Evolutionary conservation across 2,113 vertebrate genomes (phyloP).

Genomic region (Psilopsiagon aurifrons): DNA sequence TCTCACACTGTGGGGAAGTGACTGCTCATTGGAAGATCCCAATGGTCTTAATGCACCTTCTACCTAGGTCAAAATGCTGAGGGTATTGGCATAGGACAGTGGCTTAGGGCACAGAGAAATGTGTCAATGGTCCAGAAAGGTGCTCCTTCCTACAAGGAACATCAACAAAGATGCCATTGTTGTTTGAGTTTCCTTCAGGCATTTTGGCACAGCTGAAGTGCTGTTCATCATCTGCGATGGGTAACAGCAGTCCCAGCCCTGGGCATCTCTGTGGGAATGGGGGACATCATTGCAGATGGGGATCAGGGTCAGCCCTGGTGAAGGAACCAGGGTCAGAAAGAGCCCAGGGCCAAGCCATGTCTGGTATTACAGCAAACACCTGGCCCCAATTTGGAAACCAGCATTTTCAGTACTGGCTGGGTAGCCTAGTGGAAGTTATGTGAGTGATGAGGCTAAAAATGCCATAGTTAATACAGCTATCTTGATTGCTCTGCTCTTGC

Average conservation of each 20-base stretch:
- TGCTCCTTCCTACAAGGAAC: neutral
- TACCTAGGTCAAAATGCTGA: neutral
- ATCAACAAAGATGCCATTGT: neutral
- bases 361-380: neutral
- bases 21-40: neutral
- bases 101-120: neutral
- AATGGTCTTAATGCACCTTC: neutral
- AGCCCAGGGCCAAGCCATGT: neutral
- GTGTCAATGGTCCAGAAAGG: neutral
- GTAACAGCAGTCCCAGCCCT: neutral
- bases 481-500: neutral
- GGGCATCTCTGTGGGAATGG: neutral
- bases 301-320: neutral
- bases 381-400: neutral
- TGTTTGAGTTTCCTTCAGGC: neutral
- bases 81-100: too few relatives aligned
- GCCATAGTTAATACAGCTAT: neutral
- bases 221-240: neutral
- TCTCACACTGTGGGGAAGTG: accelerated
- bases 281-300: accelerated
- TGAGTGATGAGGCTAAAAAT: conserved; percentile 2
- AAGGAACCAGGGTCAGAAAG: neutral
- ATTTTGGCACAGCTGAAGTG: neutral
- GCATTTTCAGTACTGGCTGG: neutral
- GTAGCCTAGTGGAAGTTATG: neutral